These are phyloP conservation scores for Drosophila flavopinicola DNA, from an alignment of 2,888 invertebrate species.

Conservation along the genomic window DNA sequence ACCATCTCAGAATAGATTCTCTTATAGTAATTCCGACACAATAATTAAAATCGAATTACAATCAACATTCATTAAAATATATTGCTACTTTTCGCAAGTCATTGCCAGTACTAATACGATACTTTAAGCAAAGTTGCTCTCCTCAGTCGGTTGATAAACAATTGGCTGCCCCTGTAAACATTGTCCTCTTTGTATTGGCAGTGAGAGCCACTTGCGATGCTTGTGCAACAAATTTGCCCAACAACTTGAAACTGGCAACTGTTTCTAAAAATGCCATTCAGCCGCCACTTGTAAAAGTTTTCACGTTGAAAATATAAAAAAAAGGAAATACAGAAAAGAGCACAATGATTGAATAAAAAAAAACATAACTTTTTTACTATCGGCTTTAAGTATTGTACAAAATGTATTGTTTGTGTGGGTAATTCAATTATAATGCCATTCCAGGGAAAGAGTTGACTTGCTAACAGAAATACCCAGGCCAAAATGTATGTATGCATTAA, in stretches of 20 bases:
- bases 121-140: neutral
- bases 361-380: neutral
- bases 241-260: conserved; percentile 48
- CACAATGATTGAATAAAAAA: conserved; percentile 37
- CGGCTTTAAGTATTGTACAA: conserved; percentile 3
- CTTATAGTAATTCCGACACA: too few species aligned
- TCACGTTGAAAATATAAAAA: conserved; percentile 14
- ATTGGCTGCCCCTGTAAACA: conserved; percentile 14
- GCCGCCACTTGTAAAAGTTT: conserved; percentile 46
- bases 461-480: conserved; percentile 2
- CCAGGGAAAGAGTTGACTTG: conserved; percentile 15
- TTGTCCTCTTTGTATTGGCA: conserved; percentile 13
- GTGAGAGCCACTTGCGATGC: conserved; percentile 32
- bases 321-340: conserved; percentile 6
- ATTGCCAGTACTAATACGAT: neutral
- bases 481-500: conserved; percentile 24
- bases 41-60: too few species aligned
- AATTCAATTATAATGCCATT: conserved; percentile 47
- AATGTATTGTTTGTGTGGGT: conserved; percentile 39
- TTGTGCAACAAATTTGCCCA: conserved; percentile 38
- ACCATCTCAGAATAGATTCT: too few species aligned
- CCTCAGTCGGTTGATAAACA: conserved; percentile 9
- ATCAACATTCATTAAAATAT: too few species aligned
- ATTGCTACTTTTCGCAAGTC: neutral
- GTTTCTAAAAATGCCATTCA: conserved; percentile 51